Evolutionary conservation across 23 tunicate genomes (phyloP).

Genomic region (Clavelina lepadiformis): DNA sequence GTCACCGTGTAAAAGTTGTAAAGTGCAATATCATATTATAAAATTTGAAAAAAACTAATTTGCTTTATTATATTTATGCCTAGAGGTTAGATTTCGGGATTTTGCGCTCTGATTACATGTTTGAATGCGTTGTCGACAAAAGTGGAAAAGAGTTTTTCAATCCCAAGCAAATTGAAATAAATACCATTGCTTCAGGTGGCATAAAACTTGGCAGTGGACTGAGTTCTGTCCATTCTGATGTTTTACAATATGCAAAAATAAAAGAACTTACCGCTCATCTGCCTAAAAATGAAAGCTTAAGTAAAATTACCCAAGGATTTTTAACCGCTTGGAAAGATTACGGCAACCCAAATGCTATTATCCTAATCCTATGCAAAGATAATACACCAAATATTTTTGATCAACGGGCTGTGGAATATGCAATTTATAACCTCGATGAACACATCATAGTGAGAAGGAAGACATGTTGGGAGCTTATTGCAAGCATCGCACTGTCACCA

Average conservation of each 20-base stretch:
- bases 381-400: conserved; percentile 57
- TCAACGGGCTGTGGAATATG: conserved; percentile 75
- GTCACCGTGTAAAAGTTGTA: too few relatives aligned
- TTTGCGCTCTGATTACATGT: conserved; percentile 85
- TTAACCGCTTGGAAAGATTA: conserved; percentile 65
- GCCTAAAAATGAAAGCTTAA: conserved; percentile 28
- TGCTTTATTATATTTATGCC: too few relatives aligned
- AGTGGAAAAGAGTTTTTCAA: background rate
- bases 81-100: conserved; percentile 30
- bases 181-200: conserved; percentile 74
- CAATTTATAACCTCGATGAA: conserved; percentile 36
- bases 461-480: conserved; percentile 14
- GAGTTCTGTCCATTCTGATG: conserved; percentile 17
- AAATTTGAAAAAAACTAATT: too few relatives aligned
- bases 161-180: conserved; percentile 76
- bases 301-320: conserved; percentile 34
- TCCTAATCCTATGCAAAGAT: conserved; percentile 42
- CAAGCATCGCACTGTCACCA: too few relatives aligned
- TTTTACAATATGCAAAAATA: conserved; percentile 4
- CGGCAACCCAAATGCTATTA: conserved; percentile 38
- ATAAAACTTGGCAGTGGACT: conserved; percentile 37
- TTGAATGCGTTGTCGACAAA: conserved; percentile 7
- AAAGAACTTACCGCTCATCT: background rate
- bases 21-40: too few relatives aligned
- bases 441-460: conserved; percentile 36